Base-by-base conservation (phyloP, 2,797 vertebrate genomes). In the Poeciliopsis presidionis region DNA sequence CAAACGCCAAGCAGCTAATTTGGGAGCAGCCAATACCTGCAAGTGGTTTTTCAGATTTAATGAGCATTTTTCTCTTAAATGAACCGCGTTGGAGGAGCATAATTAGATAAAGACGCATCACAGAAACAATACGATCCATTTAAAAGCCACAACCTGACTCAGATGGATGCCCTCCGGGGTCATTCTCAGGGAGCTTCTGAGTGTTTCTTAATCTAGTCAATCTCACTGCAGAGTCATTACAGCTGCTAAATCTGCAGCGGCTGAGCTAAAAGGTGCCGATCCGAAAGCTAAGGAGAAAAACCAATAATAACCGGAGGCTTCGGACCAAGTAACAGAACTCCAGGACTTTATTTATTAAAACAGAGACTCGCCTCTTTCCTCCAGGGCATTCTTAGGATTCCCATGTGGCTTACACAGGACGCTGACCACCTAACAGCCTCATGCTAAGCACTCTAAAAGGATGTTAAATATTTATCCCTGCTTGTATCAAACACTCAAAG, bases 381-480 rank as follows among this genome's bases (percentile, higher is more conserved):
- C 89, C 86, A 86, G 91, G 87, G 87, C 94, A 96, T 96, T 96
- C 95, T 92, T 95, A 20, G 88, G 87, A 96, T 96, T 96, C 95
- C 89, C 84, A 80, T 94, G 94, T 93, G 94, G 94, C 80, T 95
- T 91, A 93, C 77, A 81, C 72, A 63, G 82, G 82, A 91, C 93
- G 81, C 83, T 87, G 86, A 89, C 85, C 90, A 92, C 87, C 88
- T 77, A 84, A 82, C 84, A 83, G 90, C 79, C 78, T 82, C 70
- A 85, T 85, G 80, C 75, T 51, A 86, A 55, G 25, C 59, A 82
- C 85, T 47, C 77, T 81, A 77, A 75, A 76, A 47, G 33, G 72
- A 74, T 73, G 61, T 39, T 53, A 20, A 72, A 69, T 28, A 28
- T 79, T 79, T 59, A 47, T 47, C 28, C 8, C 53, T 76, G 39